Evolutionary conservation across 2,888 invertebrate genomes (phyloP).

Genomic region (Spialia ferax): DNA sequence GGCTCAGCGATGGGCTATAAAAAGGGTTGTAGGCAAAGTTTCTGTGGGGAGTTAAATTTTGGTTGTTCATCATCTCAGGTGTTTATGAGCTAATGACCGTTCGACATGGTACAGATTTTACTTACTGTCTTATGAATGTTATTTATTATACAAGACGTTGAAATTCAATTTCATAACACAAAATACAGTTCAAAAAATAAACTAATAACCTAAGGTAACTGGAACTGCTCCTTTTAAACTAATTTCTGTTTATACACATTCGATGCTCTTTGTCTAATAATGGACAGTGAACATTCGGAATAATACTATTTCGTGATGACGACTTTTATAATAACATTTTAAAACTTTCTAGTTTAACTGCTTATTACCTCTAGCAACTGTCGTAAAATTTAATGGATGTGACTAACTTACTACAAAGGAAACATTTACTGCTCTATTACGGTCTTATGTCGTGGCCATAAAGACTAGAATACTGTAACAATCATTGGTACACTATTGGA

Average conservation of each 20-base stretch:
- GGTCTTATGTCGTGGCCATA: conserved; percentile 5
- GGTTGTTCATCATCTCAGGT: too few relatives aligned
- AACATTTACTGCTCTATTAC: conserved; percentile 3
- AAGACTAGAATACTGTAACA: background rate
- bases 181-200: too few relatives aligned
- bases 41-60: too few relatives aligned
- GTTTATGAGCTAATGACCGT: too few relatives aligned
- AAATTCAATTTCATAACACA: too few relatives aligned
- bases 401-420: conserved; percentile 33
- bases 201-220: background rate
- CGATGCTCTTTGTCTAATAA: background rate
- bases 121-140: too few relatives aligned
- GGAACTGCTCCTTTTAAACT: background rate
- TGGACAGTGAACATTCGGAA: background rate
- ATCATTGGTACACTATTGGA: background rate
- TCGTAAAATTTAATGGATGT: conserved; percentile 52
- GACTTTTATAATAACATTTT: conserved; percentile 32
- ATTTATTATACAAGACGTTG: too few relatives aligned
- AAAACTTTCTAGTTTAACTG: conserved; percentile 54
- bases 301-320: conserved; percentile 33
- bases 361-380: conserved; percentile 48
- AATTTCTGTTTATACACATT: background rate
- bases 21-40: too few relatives aligned
- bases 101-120: too few relatives aligned
- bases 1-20: too few relatives aligned